A percentile compares a stretch with the other conserved stretches of the same genome.
These are phyloP conservation scores for Diaprepes abbreviatus DNA, from an alignment of 2,888 invertebrate species.

Conservation along the genomic window DNA sequence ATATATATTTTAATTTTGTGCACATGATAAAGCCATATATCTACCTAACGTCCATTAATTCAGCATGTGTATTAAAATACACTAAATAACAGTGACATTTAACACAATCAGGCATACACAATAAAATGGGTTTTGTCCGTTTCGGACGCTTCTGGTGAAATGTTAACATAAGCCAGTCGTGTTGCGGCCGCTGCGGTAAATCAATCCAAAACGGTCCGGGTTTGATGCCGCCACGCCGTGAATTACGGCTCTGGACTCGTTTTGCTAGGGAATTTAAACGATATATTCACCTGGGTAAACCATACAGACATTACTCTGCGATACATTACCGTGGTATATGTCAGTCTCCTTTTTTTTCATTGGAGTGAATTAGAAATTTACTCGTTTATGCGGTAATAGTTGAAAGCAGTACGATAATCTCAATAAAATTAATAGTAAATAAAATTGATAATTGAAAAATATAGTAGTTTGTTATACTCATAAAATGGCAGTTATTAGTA, in stretches of 20 bases:
- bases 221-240: slow-evolving; percentile 59
- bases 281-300: slow-evolving; percentile 42
- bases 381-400: too few species aligned
- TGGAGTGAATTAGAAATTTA: background rate
- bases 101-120: slow-evolving; percentile 48
- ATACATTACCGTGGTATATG: slow-evolving; percentile 30
- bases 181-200: slow-evolving; percentile 60
- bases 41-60: slow-evolving; percentile 6
- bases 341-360: slow-evolving; percentile 11
- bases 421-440: too few species aligned
- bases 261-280: slow-evolving; percentile 45
- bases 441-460: too few species aligned
- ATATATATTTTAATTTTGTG: too few species aligned
- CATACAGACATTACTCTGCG: slow-evolving; percentile 27
- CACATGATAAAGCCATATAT: background rate
- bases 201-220: slow-evolving; percentile 65
- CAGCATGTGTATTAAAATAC: slow-evolving; percentile 43
- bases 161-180: slow-evolving; percentile 49
- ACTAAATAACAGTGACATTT: slow-evolving; percentile 49
- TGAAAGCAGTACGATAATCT: too few species aligned
- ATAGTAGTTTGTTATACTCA: too few species aligned
- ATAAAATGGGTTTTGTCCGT: slow-evolving; percentile 52
- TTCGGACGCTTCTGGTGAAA: slow-evolving; percentile 51
- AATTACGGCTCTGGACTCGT: slow-evolving; percentile 47
- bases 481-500: too few species aligned